Conservation (phyloP, 2,888 invertebrate species). For the Neocrepidodera transversa region DNA sequence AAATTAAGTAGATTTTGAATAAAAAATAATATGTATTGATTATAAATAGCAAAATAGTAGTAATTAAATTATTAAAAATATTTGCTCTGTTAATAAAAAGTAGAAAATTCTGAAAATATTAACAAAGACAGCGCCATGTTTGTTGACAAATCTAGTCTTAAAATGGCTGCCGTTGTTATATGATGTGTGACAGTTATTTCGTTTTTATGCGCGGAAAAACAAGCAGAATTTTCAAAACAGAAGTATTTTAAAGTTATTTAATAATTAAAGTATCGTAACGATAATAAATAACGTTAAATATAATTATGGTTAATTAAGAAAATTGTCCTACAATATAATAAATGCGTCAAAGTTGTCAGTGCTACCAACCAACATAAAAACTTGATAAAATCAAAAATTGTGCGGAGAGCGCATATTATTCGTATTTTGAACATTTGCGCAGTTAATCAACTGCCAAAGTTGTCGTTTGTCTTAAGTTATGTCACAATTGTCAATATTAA, state of each 20-base stretch:
- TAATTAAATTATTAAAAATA: too few relatives aligned
- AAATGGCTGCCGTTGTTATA: not conserved
- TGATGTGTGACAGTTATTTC: not conserved
- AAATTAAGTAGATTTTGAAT: too few relatives aligned
- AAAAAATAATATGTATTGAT: too few relatives aligned
- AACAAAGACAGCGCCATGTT: not conserved
- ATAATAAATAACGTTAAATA: not conserved
- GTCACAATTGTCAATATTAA: not conserved
- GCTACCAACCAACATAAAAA: not conserved
- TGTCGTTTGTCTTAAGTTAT: slow-evolving; percentile 3
- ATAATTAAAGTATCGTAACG: not conserved
- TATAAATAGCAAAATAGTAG: too few relatives aligned
- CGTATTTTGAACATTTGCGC: slow-evolving; percentile 5
- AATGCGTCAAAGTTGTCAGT: not conserved
- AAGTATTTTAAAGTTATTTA: not conserved
- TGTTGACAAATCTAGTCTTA: not conserved
- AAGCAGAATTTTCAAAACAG: not conserved
- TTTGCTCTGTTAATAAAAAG: too few relatives aligned
- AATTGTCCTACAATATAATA: not conserved
- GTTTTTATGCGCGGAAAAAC: not conserved
- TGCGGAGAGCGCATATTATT: slow-evolving; percentile 5
- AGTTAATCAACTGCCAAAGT: slow-evolving; percentile 2
- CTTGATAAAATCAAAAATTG: not conserved
- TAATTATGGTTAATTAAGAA: not conserved
- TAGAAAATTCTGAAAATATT: not conserved